A percentile compares a stretch with the other conserved stretches of the same genome.
Evolutionary conservation across 2,888 invertebrate genomes (phyloP).

Genomic region (Eupithecia subfuscata): DNA sequence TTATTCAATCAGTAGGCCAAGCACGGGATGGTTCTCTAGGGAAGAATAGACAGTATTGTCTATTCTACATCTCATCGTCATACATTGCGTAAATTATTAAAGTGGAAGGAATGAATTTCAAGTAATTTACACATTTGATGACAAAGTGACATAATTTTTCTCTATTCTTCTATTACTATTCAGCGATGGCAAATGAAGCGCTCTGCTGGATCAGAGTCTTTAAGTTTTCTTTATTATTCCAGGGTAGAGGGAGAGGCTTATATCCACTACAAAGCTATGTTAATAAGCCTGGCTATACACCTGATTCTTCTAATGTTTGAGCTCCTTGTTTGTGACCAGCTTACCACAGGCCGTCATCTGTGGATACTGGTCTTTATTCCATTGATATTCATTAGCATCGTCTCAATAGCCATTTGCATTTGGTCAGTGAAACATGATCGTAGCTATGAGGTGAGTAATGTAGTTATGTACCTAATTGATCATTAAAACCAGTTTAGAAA

Average conservation of each 20-base stretch:
- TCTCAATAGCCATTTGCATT: constrained; percentile 98
- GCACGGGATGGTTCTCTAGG: too few species aligned
- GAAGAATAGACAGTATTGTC: too few species aligned
- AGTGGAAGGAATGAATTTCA: too few species aligned
- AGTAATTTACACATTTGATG: too few species aligned
- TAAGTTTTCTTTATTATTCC: constrained; percentile 52
- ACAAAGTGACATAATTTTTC: too few species aligned
- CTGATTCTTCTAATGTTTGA: constrained; percentile 98
- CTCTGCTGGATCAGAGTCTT: neutral
- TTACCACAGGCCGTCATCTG: constrained; percentile 92
- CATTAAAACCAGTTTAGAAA: neutral
- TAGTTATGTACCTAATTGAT: neutral
- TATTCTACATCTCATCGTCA: too few species aligned
- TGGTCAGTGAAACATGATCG: constrained; percentile 99
- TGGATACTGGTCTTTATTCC: constrained; percentile 98
- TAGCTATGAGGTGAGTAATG: constrained; percentile 92
- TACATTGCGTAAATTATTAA: too few species aligned
- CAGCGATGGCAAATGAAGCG: neutral
- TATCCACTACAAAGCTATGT: constrained; percentile 99
- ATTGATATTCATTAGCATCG: constrained; percentile 97
- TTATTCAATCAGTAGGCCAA: neutral
- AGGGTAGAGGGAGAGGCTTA: constrained; percentile 98
- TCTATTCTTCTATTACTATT: neutral
- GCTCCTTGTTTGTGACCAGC: constrained; percentile 96
- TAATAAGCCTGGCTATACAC: constrained; percentile 97